Base-by-base conservation (phyloP, 2,888 invertebrate genomes). In the Seira sanloemensis region DNA sequence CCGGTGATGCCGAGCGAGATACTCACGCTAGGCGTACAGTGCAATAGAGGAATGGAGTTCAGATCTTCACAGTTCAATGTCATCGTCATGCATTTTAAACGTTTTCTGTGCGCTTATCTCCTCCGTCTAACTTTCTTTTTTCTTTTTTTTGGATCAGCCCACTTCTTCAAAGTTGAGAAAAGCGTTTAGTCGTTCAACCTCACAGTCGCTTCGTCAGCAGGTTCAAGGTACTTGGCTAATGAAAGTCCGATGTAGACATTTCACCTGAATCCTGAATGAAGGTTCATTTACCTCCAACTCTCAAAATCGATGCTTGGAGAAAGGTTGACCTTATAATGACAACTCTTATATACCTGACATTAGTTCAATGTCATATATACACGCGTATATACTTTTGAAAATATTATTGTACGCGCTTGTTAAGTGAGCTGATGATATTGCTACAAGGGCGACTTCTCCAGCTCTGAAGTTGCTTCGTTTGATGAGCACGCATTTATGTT, bases 71-170 rank as follows among this genome's bases (percentile, higher is more conserved):
- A 18, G 50, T 50, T 50, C 50, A 50, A 50, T 50, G 50, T 50
- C 50, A 50, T 50, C 50, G 50, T 50, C 50, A 50, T 50, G 50
- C 50, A 50, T 50, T 50, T 50, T 50, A 50, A 50, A 50, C 50
- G 2, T n/a, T 50, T 50, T 50, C 16, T 18, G 12, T 50, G 16
- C 50, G 2, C n/a, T 50, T 50, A n/a, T 50, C 12, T 37, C 16
- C 12, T 50, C 50, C 16, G 12, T 12, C n/a, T 50, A 50, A n/a
- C 50, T 18, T 50, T 12, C 50, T 16, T 18, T 50, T n/a, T n/a
- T 50, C 50, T 16, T 50, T 50, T 12, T 18, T n/a, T 12, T 50
- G 37, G 12, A 7, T 12, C 12, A 37, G 2, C 50, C 50, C 12
- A 50, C 5, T 50, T n/a, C 50, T 50, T 50, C n/a, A n/a, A 50